These are phyloP conservation scores for Lasioglossum calceatum DNA, from an alignment of 2,888 invertebrate species.

Conservation along the genomic window DNA sequence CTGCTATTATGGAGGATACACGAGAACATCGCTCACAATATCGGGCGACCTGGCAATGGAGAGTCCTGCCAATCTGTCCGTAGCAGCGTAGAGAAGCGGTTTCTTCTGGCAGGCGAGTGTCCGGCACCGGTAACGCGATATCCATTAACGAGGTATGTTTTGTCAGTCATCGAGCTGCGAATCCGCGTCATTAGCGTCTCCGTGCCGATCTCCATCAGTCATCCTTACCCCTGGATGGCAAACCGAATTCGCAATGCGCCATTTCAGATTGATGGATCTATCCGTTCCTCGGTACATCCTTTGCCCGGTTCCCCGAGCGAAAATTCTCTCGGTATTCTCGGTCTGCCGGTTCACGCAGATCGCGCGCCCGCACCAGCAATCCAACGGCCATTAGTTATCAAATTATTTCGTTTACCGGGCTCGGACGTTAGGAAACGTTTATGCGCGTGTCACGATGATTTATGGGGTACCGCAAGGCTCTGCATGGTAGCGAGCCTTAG, in stretches of 20 bases:
- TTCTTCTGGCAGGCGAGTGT: conserved; percentile 39
- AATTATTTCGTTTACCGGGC: conserved; percentile 69
- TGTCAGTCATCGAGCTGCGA: conserved; percentile 61
- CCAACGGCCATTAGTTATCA: conserved; percentile 70
- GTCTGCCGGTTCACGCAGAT: not conserved
- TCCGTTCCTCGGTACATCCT: conserved; percentile 67
- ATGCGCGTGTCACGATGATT: conserved; percentile 72
- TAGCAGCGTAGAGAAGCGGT: conserved; percentile 16
- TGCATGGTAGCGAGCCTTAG: conserved; percentile 38
- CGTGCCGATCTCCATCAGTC: conserved; percentile 76
- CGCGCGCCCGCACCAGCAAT: conserved; percentile 48
- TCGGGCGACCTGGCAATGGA: not conserved
- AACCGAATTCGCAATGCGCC: conserved; percentile 70
- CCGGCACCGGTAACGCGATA: conserved; percentile 59
- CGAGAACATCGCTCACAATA: not conserved
- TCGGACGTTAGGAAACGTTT: conserved; percentile 70
- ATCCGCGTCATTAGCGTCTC: conserved; percentile 75
- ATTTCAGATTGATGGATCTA: conserved; percentile 75
- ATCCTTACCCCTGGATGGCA: conserved; percentile 77
- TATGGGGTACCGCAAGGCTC: conserved; percentile 53
- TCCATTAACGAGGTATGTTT: conserved; percentile 71
- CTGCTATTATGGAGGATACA: not conserved
- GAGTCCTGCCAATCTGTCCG: conserved; percentile 18
- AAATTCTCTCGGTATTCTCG: conserved; percentile 60
- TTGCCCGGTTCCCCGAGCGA: conserved; percentile 47